Conservation (phyloP, 2,888 invertebrate genomes). For the Scaptomyza parva region DNA sequence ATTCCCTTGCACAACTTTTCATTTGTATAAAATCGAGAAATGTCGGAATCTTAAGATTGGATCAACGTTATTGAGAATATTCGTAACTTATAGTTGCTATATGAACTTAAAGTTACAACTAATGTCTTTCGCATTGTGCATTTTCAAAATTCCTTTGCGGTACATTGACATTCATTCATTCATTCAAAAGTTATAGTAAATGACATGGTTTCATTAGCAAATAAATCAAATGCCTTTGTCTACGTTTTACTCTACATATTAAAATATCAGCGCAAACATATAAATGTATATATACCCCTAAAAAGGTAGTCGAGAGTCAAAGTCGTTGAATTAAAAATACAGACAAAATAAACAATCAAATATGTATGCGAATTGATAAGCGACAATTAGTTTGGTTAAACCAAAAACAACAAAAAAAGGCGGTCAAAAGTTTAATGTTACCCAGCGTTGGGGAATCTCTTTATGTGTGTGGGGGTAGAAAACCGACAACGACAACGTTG, state of each 20-base stretch:
- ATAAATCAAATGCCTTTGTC: conserved; percentile 61
- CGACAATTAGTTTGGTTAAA: conserved; percentile 50
- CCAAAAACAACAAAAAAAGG: conserved; percentile 40
- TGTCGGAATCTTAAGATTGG: too few species aligned
- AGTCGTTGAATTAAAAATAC: not conserved
- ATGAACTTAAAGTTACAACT: too few species aligned
- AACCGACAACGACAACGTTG: conserved; percentile 38
- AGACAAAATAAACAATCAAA: not conserved
- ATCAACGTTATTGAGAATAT: too few species aligned
- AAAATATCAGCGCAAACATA: not conserved
- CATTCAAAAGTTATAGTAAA: conserved; percentile 80
- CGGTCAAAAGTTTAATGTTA: conserved; percentile 74
- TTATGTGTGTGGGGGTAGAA: conserved; percentile 55
- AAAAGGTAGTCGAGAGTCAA: conserved; percentile 36
- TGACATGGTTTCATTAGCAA: conserved; percentile 76
- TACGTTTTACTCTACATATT: conserved; percentile 65
- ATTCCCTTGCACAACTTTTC: too few species aligned
- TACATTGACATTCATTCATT: conserved; percentile 84
- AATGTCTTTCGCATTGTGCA: too few species aligned
- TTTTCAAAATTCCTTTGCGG: conserved; percentile 83
- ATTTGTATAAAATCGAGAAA: too few species aligned
- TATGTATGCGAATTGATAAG: conserved; percentile 55
- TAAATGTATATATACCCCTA: not conserved
- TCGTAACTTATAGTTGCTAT: too few species aligned
- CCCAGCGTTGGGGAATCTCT: conserved; percentile 15